Evolutionary conservation across 2,888 invertebrate species (phyloP).

Genomic region (Noctua fimbriata): DNA sequence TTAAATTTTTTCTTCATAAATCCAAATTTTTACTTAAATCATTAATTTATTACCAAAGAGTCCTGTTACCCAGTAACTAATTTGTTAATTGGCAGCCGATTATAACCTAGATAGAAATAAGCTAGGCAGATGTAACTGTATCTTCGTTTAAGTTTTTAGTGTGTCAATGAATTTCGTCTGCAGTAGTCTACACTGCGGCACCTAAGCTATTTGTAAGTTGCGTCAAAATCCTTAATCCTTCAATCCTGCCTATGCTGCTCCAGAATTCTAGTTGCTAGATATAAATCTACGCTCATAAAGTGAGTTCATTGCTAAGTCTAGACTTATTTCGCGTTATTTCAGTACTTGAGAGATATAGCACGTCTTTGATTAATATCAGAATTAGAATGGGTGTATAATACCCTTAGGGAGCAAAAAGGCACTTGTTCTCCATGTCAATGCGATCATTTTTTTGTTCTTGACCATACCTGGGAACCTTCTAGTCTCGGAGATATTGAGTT

Average conservation of each 20-base stretch:
- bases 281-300: slow-evolving; percentile 16
- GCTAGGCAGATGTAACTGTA: neutral
- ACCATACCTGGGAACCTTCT: neutral
- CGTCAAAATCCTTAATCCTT: neutral
- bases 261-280: neutral
- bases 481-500: too few species aligned
- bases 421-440: too few species aligned
- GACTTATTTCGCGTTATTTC: neutral
- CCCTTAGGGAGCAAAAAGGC: too few species aligned
- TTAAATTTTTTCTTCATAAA: neutral
- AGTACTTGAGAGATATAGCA: neutral
- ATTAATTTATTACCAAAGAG: too few species aligned
- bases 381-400: neutral
- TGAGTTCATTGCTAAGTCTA: neutral
- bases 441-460: too few species aligned
- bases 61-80: too few species aligned
- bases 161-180: neutral
- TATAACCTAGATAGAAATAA: neutral
- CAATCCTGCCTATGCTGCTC: neutral
- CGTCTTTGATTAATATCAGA: neutral
- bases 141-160: neutral
- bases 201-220: neutral
- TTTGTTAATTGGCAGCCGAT: neutral
- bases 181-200: neutral
- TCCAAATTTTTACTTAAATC: too few species aligned